Conservation (phyloP, 1,140 invertebrate genomes). For the Trachymyrmex cornetzi region DNA sequence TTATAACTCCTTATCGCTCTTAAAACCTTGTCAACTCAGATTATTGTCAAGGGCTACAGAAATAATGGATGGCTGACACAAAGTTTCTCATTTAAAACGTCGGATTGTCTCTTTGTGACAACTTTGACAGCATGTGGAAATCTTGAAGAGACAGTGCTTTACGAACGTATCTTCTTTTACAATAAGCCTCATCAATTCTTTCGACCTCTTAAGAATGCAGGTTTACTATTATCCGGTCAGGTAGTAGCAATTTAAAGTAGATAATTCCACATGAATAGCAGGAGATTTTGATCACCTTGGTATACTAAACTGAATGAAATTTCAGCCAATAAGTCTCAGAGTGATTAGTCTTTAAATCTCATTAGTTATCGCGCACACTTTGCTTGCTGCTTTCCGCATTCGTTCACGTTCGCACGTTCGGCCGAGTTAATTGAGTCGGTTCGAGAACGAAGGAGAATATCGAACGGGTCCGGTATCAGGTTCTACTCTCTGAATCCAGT, state of each 20-base stretch:
- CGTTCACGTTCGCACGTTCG: conserved; percentile 29
- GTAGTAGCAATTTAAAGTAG: neutral
- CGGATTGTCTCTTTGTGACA: too few relatives aligned
- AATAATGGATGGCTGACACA: neutral
- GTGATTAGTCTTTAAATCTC: conserved; percentile 66
- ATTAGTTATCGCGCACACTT: conserved; percentile 39
- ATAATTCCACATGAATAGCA: neutral
- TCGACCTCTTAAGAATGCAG: neutral
- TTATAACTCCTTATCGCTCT: neutral
- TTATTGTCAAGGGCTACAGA: neutral
- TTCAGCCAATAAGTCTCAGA: conserved; percentile 32
- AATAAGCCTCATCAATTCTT: neutral
- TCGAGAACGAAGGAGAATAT: conserved; percentile 40
- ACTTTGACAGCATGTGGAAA: neutral
- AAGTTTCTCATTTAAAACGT: neutral
- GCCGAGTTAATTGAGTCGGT: conserved; percentile 60
- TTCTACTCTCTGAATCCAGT: conserved; percentile 23
- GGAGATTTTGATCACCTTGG: neutral
- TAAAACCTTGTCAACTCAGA: neutral
- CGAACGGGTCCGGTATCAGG: conserved; percentile 29
- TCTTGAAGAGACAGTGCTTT: neutral
- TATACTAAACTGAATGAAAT: neutral
- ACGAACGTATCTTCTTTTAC: neutral
- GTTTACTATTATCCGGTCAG: neutral
- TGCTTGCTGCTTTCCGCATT: conserved; percentile 45